Evolutionary conservation across 30 jellyfish, hydroid and myxozoan genomes (phyloP), one percentile per base, ranked within the genome.

Genomic region (Pelagia noctiluca): DNA sequence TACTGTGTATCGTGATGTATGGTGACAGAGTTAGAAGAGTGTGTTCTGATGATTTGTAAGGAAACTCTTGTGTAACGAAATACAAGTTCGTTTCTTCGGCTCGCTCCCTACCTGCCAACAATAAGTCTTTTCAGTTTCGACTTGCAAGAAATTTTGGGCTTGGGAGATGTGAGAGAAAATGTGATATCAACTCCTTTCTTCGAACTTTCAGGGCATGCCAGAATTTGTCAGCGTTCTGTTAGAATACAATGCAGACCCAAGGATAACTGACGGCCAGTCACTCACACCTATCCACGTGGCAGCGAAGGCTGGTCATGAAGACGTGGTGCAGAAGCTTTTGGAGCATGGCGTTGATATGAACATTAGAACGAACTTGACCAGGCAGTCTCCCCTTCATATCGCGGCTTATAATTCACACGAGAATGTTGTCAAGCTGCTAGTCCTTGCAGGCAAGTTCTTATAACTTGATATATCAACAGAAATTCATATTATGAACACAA

Each of bases 251-350:
- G 97, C 97, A 29, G 87, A 90, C 53, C 87, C 94, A 2, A 75
- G 31, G 35, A 24, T 77, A 33, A 32, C 53, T 7, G 95, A 90
- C 46, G 80, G 84, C 29, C 87, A 73, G 35, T 79, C 88, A 4
- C 31, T 61, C 28, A 34, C 82, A 7, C 96, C 96, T 16, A 48
- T 90, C 22, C 97, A 90, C 65, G 78, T 83, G 21, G 97, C 97
- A 35, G 96, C 97, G 29, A 47, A 77, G 35, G 87, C 87, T 42
- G 97, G 97, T 47, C 93, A 84, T 38, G 90, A 38, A 18, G 90
- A 90, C 21, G 78, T 84, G 33, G 88, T 84, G 3, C 50, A 46
- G 34, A 22, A 70, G 1, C 73, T 90, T 13, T 33, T 90, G 22
- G 33, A 60, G 1, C 84, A 85, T 52, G 94, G 85, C 47, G 83